Base-by-base conservation (phyloP, 2,113 vertebrate genomes). In the human region DNA sequence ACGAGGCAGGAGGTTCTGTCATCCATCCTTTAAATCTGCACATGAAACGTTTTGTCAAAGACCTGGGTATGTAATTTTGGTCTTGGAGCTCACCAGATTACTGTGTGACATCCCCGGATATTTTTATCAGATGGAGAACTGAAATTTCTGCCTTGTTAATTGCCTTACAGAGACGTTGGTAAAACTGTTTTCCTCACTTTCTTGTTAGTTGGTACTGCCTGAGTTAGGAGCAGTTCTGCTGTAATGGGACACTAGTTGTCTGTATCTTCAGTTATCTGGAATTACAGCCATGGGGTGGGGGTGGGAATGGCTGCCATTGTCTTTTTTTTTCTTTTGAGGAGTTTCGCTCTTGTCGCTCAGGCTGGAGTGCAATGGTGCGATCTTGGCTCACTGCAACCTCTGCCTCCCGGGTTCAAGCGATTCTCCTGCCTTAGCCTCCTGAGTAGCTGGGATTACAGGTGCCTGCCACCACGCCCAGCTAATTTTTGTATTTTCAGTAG, bases 21-120 rank as follows among this genome's bases (percentile, higher is more conserved):
- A 99, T 99, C 90, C 99, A 99, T 97, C 99, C 99, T 27, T 98
- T 99, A 52, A 99, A 99, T 98, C 98, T 99, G 50, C 99, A 99
- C 97, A 99, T 99, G 99, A 99, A 99, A 97, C 98, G 99, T 40
- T 99, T 99, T 93, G 98, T 99, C 96, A 99, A 99, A 89, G 99
- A 98, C 91, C 94, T 99, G 95, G 99, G 99, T 99, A 98, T 97
- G 99, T 79, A 16, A 40, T 52, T 88, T 70, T 96, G 73, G 4
- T 38, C 10, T 92, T 70, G 35, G 66, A 79, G 30, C 80, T 50
- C 76, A 72, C 70, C 61, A 88, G 70, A 40, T 93, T 75, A 79
- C 50, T 81, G 35, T 66, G 61, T 95, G 81, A 88, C 27, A 66
- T 86, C 45, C 32, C 9, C 27, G 40, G 72, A 55, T 94, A n/a